Base-by-base conservation (phyloP, 2,888 invertebrate species). In the Sinelater perroti region DNA sequence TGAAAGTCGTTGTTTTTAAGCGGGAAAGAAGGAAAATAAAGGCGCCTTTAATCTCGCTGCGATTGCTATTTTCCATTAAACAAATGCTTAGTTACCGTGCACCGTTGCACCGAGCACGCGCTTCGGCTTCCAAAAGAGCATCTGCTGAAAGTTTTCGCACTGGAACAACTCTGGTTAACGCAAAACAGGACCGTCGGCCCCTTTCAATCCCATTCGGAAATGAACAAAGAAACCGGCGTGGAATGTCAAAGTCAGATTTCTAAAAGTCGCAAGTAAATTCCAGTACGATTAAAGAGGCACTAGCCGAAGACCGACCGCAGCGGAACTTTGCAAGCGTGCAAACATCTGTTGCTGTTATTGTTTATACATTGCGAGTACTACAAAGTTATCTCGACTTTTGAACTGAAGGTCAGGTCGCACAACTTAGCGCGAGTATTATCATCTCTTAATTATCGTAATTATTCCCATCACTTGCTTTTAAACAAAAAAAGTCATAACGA, bases 41-140 rank as follows among this genome's bases (percentile, higher is more conserved):
- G 28, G 44, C 10, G 26, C 28, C 44, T 44, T 44, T 44, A 44
- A 44, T 44, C 44, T 44, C n/a, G 26, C 24, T 44, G 8, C 16
- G 26, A 44, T 28, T 44, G 42, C 44, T 44, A 28, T 14, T 28
- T 44, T 26, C 44, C 44, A 44, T 26, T 44, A 17, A 44, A 44
- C 26, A 28, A 26, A 28, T 44, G 44, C 28, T 44, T 44, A 44
- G 44, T 26, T 28, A 26, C 26, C 2, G n/a, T 28, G 16, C 44
- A 44, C 14, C 28, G 28, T 18, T 44, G 26, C 14, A 16, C 26
- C 16, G 21, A 44, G 28, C 44, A 26, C 26, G 26, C 28, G 28
- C 44, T 28, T 44, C 16, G 40, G 18, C 44, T 26, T 44, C 10
- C 44, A 7, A 4, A 40, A 13, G 11, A 40, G 20, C 24, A 21